A percentile compares a stretch with the other conserved stretches of the same genome.
Conservation (phyloP, 2,113 vertebrate species). For the Chlorodrepanis virens region DNA sequence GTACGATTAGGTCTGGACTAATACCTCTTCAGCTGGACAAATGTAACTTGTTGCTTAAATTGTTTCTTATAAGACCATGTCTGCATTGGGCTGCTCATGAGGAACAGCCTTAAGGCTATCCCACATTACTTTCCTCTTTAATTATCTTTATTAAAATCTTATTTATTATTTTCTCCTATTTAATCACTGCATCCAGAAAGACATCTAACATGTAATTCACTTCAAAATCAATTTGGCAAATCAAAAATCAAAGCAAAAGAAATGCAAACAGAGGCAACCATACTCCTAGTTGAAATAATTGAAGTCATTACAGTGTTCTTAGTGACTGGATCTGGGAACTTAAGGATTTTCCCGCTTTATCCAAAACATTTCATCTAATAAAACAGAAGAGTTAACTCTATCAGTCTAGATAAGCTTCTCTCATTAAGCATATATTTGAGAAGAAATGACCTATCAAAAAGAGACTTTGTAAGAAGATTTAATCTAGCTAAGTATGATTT, state of each 20-base stretch:
- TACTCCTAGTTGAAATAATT: background rate
- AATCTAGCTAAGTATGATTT: background rate
- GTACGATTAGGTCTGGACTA: background rate
- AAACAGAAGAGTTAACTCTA: background rate
- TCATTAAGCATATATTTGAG: background rate
- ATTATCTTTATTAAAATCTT: background rate
- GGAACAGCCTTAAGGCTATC: background rate
- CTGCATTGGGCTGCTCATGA: background rate
- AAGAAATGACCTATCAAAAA: background rate
- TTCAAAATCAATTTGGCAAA: background rate
- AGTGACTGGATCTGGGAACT: background rate
- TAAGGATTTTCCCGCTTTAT: background rate
- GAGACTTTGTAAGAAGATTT: background rate
- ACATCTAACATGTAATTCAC: background rate
- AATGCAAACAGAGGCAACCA: background rate
- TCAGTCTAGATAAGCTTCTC: background rate
- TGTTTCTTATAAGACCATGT: background rate
- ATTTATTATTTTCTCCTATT: background rate
- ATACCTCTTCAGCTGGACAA: background rate
- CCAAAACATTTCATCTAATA: background rate
- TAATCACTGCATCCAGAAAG: background rate
- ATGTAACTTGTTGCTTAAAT: background rate
- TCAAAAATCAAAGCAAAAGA: background rate
- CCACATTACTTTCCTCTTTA: background rate
- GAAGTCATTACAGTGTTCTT: background rate